Evolutionary conservation across 2,797 vertebrate genomes (phyloP).

Genomic region (Bovichtus variegatus): DNA sequence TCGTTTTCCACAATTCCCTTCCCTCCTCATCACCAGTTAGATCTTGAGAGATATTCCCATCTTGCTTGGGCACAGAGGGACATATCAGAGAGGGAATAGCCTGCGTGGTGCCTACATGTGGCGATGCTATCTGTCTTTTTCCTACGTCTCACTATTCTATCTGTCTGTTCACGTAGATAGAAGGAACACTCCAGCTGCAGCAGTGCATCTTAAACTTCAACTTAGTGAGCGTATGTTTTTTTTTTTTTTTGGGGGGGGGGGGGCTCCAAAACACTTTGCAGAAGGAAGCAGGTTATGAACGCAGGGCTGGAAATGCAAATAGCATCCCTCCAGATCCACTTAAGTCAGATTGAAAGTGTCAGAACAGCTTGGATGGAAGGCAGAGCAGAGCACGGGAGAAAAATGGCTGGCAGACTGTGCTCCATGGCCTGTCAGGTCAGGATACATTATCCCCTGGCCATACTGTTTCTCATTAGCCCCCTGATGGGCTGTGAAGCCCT

Average conservation of each 20-base stretch:
- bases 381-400: constrained; percentile 48
- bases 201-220: constrained; percentile 6
- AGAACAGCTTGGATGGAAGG: constrained; percentile 65
- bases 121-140: constrained; percentile 17
- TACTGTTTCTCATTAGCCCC: constrained; percentile 82
- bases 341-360: constrained; percentile 72
- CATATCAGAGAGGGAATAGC: constrained; percentile 4
- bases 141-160: constrained; percentile 10
- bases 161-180: constrained; percentile 1
- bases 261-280: constrained; percentile 31
- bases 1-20: constrained; percentile 64
- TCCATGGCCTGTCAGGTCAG: constrained; percentile 76
- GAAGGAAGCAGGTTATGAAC: constrained; percentile 25
- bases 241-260: no score
- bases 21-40: constrained; percentile 55
- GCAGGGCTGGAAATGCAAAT: constrained; percentile 37
- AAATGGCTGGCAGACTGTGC: constrained; percentile 53
- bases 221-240: constrained; percentile 36
- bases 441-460: constrained; percentile 64
- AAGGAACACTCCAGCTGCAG: constrained; percentile 25
- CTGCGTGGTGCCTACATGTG: constrained; percentile 2
- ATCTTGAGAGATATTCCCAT: constrained; percentile 61
- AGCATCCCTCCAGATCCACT: constrained; percentile 66
- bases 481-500: constrained; percentile 68
- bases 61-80: constrained; percentile 33